Conservation (phyloP, 2,113 vertebrate species). For the Dendrocopos noguchii region DNA sequence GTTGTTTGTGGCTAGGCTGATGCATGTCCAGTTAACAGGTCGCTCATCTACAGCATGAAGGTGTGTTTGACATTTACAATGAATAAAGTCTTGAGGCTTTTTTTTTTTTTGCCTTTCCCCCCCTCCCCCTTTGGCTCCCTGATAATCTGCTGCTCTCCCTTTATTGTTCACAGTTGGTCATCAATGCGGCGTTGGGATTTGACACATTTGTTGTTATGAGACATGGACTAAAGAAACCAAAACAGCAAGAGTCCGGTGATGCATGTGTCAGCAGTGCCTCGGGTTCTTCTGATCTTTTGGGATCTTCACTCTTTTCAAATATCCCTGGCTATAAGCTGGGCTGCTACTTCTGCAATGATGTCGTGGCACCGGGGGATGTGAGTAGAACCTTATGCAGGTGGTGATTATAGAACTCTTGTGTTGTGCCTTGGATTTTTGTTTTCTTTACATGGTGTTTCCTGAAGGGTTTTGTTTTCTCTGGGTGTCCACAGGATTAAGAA, state of each 20-base stretch:
- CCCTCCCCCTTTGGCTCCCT: neutral
- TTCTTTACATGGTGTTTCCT: neutral
- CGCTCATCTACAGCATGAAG: neutral
- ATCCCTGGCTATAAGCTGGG: slow-evolving; percentile 96
- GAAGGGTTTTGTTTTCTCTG: neutral
- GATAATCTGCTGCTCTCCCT: neutral
- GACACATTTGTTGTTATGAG: slow-evolving; percentile 99
- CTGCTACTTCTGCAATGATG: slow-evolving; percentile 99
- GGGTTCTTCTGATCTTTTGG: slow-evolving; percentile 72
- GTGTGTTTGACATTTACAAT: neutral
- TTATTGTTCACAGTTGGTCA: slow-evolving; percentile 83
- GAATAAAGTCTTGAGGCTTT: neutral
- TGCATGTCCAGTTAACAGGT: neutral
- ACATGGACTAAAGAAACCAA: slow-evolving; percentile 91
- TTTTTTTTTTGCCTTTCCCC: neutral
- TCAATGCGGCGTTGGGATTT: slow-evolving; percentile 95
- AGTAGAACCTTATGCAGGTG: slow-evolving; percentile 63
- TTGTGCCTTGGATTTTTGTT: neutral
- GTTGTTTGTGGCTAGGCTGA: neutral
- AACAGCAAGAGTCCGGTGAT: slow-evolving; percentile 65
- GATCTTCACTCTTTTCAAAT: slow-evolving; percentile 94
- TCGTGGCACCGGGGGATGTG: slow-evolving; percentile 97
- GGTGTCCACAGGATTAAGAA: neutral
- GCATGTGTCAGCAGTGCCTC: slow-evolving; percentile 42
- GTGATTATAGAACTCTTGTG: neutral